Conservation (phyloP, 2,797 vertebrate genomes). For the Lindbergichthys nudifrons region DNA sequence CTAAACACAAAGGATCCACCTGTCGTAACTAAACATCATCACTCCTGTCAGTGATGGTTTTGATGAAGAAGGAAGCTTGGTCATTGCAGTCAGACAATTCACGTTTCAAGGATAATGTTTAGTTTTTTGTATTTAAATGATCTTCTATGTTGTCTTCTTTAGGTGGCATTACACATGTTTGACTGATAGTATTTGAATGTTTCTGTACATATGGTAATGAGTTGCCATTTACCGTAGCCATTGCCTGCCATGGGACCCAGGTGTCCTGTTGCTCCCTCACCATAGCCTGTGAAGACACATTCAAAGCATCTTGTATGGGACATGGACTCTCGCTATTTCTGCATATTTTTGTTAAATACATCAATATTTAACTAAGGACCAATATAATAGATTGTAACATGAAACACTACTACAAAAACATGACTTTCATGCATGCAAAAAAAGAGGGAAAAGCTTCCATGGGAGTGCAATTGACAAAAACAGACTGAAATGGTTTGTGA, state of each 20-base stretch:
- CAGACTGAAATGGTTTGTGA: conserved; percentile 7
- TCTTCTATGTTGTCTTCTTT: background rate
- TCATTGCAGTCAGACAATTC: background rate
- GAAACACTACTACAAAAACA: too few relatives aligned
- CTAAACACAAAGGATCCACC: background rate
- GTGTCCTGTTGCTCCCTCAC: conserved; percentile 67
- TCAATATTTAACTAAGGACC: background rate
- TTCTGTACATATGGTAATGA: background rate
- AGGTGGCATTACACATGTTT: background rate
- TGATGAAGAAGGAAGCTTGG: background rate
- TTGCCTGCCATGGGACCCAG: conserved; percentile 65
- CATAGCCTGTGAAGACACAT: conserved; percentile 66
- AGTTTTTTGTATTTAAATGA: background rate
- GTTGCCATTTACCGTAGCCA: conserved; percentile 59
- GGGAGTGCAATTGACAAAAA: background rate
- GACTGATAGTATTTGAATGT: background rate
- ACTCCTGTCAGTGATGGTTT: background rate
- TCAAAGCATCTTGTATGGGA: conserved; percentile 1
- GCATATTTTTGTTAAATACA: background rate
- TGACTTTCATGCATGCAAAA: conserved; percentile 5
- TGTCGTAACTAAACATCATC: conserved; percentile 1
- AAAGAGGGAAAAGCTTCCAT: background rate
- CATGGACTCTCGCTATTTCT: background rate
- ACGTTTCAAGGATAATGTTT: conserved; percentile 15
- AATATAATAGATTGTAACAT: too few relatives aligned